Conservation (phyloP, 2,888 invertebrate species). For the Lepidonotus clava region DNA sequence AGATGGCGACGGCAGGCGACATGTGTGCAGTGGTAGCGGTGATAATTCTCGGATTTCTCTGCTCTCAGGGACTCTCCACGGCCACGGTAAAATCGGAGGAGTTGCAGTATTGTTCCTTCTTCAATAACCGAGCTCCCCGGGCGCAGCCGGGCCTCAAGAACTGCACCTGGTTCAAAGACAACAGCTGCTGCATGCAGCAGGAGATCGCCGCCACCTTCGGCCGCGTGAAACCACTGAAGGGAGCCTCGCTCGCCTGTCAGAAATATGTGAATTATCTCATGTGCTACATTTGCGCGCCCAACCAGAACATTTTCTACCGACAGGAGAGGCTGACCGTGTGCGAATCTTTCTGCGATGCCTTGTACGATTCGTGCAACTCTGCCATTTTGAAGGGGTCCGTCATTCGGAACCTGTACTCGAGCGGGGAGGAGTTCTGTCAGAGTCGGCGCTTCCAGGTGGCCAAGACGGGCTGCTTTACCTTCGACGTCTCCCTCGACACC, state of each 20-base stretch:
- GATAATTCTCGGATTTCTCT: slow-evolving; percentile 7
- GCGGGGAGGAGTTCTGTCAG: slow-evolving; percentile 77
- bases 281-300: slow-evolving; percentile 80
- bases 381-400: slow-evolving; percentile 79
- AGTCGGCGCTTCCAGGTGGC: slow-evolving; percentile 77
- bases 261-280: slow-evolving; percentile 80
- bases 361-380: slow-evolving; percentile 77
- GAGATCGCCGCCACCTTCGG: slow-evolving; percentile 80
- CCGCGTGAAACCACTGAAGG: slow-evolving; percentile 79
- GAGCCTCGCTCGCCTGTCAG: slow-evolving; percentile 78
- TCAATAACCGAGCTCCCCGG: slow-evolving; percentile 79
- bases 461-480: slow-evolving; percentile 74
- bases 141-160: slow-evolving; percentile 79
- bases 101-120: slow-evolving; percentile 77
- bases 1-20: neutral
- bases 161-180: slow-evolving; percentile 80
- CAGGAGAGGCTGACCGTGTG: slow-evolving; percentile 79
- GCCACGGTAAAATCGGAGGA: neutral
- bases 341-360: slow-evolving; percentile 78
- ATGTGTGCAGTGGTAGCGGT: neutral
- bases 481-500: slow-evolving; percentile 64
- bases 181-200: slow-evolving; percentile 80
- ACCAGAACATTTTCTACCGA: slow-evolving; percentile 78
- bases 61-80: neutral
- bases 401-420: slow-evolving; percentile 75